phyloP scores from a whole-genome alignment of 2,888 invertebrate species.

The Escarpia spicata region DNA sequence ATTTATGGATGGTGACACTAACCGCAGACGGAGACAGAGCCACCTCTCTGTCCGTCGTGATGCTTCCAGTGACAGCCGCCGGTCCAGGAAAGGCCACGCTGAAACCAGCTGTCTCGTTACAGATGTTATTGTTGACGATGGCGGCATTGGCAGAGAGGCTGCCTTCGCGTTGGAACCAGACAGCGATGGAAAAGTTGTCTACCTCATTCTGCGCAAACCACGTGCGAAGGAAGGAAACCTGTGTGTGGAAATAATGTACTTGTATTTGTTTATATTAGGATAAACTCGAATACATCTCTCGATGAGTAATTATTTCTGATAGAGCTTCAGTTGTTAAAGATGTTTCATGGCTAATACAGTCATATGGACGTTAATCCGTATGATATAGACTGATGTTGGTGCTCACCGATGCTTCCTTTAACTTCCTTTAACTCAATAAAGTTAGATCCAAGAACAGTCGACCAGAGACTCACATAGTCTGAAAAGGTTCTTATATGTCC shows the following conservation, averaged over 20 bases:
- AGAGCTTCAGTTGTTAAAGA: not conserved
- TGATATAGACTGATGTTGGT: no score
- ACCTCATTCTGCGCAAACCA: conserved; percentile 21
- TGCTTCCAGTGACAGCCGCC: not conserved
- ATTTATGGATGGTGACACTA: not conserved
- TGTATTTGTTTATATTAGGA: not conserved
- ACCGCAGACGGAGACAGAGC: not conserved
- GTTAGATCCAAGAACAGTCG: no score
- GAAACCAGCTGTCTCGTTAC: conserved; percentile 19
- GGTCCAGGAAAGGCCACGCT: not conserved
- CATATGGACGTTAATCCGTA: no score
- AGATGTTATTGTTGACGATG: conserved; percentile 16
- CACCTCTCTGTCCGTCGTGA: not conserved
- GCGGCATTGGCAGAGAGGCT: not conserved
- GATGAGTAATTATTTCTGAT: not conserved
- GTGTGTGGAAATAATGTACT: not conserved
- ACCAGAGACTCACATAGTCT: no score
- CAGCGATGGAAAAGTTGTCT: not conserved
- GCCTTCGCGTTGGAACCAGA: conserved; percentile 24
- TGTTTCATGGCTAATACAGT: no score
- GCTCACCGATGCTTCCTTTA: no score
- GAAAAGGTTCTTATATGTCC: no score
- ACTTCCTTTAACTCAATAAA: no score
- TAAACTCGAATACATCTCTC: not conserved
- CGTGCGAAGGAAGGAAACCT: conserved; percentile 21